Base-by-base conservation (phyloP, 1,140 invertebrate species). In the Papilio helenus region DNA sequence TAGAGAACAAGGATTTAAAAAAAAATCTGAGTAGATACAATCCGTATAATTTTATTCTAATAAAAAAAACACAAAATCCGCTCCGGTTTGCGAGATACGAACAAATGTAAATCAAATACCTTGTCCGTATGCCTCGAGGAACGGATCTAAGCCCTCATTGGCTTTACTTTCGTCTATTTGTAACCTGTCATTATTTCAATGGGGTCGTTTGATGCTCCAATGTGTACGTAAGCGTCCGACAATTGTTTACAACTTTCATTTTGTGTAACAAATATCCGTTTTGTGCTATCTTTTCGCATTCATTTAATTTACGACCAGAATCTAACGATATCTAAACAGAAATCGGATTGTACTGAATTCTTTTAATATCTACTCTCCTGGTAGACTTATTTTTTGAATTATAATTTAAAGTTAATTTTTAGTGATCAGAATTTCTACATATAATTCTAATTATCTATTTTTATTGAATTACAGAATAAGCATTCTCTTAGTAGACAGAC, bases 111-210 rank as follows among this genome's bases (percentile, higher is more conserved):
- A 61, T 77, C 74, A 77, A 77, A 77, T 42, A 77, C 29, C 74
- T 18, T 39, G 58, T 61, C 74, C 74, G 74, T 76, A 16, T 76
- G 74, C 74, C 46, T 8, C 55, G 23, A 77, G 29, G 39, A 10
- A 49, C 72, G 44, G 23, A 20, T 3, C 80, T 83, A 80, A 91
- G n/a, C n/a, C n/a, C n/a, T n/a, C 90, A 91, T 91, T 90, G 80
- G 76, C 81, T 65, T 85, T 84, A 89, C 91, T 92, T 92, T 92
- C 91, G 84, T 89, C 86, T 86, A 91, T 92, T 92, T 90, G 91
- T 90, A 90, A 87, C 83, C 85, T 90, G 90, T 91, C 90, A 89
- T 88, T 89, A 88, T 81, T 79, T 87, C 84, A 89, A 91, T 89
- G 84, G 86, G 77, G 79, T 76, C 80, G 85, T 91, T 89, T 90